phyloP scores from a whole-genome alignment of 1,140 invertebrate species.

The Bradysia coprophila region DNA sequence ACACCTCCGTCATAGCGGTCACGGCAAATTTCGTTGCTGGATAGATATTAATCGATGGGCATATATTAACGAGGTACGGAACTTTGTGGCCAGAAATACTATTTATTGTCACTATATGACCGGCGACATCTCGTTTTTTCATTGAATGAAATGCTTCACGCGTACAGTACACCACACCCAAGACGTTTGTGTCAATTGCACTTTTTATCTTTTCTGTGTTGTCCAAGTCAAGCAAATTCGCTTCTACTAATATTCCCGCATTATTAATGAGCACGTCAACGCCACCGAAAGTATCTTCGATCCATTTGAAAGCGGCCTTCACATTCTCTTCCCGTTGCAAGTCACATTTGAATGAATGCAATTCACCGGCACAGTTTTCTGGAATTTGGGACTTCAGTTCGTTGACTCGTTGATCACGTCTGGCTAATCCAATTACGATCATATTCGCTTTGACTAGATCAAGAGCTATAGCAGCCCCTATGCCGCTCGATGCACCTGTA shows the following conservation, averaged over 20 bases:
- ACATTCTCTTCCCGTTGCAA: conserved; percentile 39
- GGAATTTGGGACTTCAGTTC: conserved; percentile 11
- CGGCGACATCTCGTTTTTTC: conserved; percentile 5
- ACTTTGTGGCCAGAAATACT: conserved; percentile 1
- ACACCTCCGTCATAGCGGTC: background rate
- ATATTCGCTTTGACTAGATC: conserved; percentile 36
- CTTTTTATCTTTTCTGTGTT: background rate
- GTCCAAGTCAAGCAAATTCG: background rate
- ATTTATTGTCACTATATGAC: conserved; percentile 2
- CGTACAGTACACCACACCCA: conserved; percentile 38
- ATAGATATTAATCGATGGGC: background rate
- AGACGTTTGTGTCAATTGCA: conserved; percentile 38
- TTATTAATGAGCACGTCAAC: conserved; percentile 47
- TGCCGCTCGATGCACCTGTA: conserved; percentile 43
- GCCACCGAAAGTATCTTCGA: conserved; percentile 30
- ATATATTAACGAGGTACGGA: background rate
- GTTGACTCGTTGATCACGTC: conserved; percentile 35
- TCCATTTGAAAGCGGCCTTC: conserved; percentile 35
- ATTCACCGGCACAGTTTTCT: conserved; percentile 5
- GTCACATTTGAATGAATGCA: conserved; percentile 36
- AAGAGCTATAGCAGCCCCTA: conserved; percentile 37
- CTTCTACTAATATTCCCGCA: conserved; percentile 24
- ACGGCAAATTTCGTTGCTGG: conserved; percentile 1
- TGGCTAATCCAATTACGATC: conserved; percentile 45
- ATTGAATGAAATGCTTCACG: conserved; percentile 28